Percentiles rank a stretch among this genome's conserved stretches.
Evolutionary conservation across 2,797 vertebrate species (phyloP).

Genomic region (Syngnathus acus): DNA sequence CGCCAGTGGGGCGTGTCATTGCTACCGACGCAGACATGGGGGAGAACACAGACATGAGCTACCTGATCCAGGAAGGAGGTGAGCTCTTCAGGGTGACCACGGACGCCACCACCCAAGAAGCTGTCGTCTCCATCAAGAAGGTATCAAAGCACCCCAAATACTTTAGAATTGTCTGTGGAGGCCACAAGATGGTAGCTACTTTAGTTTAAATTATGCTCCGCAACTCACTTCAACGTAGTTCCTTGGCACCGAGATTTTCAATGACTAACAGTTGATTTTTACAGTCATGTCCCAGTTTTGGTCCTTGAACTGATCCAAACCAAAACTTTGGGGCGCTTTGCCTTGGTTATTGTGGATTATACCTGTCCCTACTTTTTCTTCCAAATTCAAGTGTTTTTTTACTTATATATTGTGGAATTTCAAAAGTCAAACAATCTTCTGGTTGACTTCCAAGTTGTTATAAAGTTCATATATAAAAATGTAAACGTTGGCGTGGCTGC

Average conservation of each 20-base stretch:
- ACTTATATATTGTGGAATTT: no score
- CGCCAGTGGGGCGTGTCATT: slow-evolving; percentile 83
- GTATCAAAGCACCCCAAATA: slow-evolving; percentile 44
- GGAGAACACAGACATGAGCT: slow-evolving; percentile 96
- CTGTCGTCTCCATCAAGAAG: slow-evolving; percentile 85
- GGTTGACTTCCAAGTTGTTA: no score
- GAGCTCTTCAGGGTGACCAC: slow-evolving; percentile 87
- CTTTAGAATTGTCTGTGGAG: neutral
- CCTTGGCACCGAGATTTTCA: neutral
- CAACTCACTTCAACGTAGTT: neutral
- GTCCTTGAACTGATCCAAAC: neutral
- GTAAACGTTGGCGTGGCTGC: no score
- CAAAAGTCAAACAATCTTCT: no score
- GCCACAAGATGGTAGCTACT: neutral
- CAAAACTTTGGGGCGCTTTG: neutral
- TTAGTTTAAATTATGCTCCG: neutral
- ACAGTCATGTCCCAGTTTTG: neutral
- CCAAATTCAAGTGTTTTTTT: no score
- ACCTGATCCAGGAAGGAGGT: slow-evolving; percentile 83
- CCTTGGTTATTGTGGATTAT: neutral
- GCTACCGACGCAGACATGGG: slow-evolving; percentile 92
- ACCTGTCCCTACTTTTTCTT: neutral
- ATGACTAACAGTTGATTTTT: neutral
- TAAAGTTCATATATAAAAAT: no score
- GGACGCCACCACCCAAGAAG: slow-evolving; percentile 87